Evolutionary conservation across 2,797 vertebrate genomes (phyloP), one percentile per base, ranked within the genome.

Genomic region (Peromyscus melanophrys): DNA sequence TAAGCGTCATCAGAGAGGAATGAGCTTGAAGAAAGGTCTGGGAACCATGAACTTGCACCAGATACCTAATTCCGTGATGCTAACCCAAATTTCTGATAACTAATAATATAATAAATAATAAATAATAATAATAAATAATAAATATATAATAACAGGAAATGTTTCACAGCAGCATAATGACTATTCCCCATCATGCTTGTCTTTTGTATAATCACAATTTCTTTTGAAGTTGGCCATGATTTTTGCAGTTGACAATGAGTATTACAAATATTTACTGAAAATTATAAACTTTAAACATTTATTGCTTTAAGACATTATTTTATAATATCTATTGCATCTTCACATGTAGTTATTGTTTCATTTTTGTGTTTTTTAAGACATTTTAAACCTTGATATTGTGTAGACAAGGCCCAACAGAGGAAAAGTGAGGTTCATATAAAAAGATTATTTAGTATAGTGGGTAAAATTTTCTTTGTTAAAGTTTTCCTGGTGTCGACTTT

Each of bases 381-480:
- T 4, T 0, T 14, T 71, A 82, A 73, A 4, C 78, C 65, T n/a
- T 76, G 31, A 69, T 31, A 65, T 14, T 87, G 4, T 17, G 23
- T 37, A 59, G 67, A 83, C 17, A 87, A 71, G n/a, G 10, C 67
- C 2, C 69, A 59, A 92, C 92, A 1, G 55, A 25, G 55, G 6
- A 27, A 21, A 46, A 11, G 12, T 75, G 40, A 17, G 1, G 1
- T 83, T 71, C 6, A 92, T 17, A 59, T 31, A 49, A 65, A 93
- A 94, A 67, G 0, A 73, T 61, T 4, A 81, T 76, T 94, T 94
- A 78, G 2, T 40, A 95, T 31, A 55, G 31, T 92, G 3, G 1
- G n/a, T 88, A 85, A 80, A 37, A 16, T 43, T 91, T 84, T 52
- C 23, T 37, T 73, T 96, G 4, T 17, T 92, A 88, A 92, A 59